These are phyloP conservation scores for Oostethus manadensis DNA, from an alignment of 2,113 vertebrate species.

Conservation along the genomic window DNA sequence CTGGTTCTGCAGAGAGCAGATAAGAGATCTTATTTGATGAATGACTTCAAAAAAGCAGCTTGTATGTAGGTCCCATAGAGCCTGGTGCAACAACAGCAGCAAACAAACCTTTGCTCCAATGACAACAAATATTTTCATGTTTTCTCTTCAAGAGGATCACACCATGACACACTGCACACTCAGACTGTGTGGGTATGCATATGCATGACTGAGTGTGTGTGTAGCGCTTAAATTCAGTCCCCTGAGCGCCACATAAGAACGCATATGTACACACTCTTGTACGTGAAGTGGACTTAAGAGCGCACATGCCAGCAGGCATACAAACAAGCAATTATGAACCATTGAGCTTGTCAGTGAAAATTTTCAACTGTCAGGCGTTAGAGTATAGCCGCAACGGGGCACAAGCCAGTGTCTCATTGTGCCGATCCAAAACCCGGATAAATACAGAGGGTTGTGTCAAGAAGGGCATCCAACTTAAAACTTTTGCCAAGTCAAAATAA, in stretches of 20 bases:
- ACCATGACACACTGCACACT: slow-evolving; percentile 27
- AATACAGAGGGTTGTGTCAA: too few species aligned
- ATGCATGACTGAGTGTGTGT: slow-evolving; percentile 1
- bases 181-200: slow-evolving; percentile 5
- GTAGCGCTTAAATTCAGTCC: slow-evolving; percentile 1
- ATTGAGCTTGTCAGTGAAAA: too few species aligned
- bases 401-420: too few species aligned
- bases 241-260: neutral
- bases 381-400: too few species aligned
- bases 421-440: too few species aligned
- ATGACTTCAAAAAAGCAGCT: slow-evolving; percentile 28
- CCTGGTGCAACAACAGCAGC: slow-evolving; percentile 27
- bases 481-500: too few species aligned
- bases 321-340: slow-evolving; percentile 7
- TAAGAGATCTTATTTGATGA: slow-evolving; percentile 43
- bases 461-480: too few species aligned
- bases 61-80: slow-evolving; percentile 31
- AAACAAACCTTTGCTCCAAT: slow-evolving; percentile 48
- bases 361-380: too few species aligned
- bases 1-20: slow-evolving; percentile 29
- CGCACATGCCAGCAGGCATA: slow-evolving; percentile 11
- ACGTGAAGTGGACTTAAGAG: neutral
- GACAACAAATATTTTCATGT: slow-evolving; percentile 44
- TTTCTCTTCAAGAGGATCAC: slow-evolving; percentile 49
- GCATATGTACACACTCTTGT: neutral